These are phyloP conservation scores for Norana najaformis DNA, from an alignment of 2,888 invertebrate species.

Conservation along the genomic window DNA sequence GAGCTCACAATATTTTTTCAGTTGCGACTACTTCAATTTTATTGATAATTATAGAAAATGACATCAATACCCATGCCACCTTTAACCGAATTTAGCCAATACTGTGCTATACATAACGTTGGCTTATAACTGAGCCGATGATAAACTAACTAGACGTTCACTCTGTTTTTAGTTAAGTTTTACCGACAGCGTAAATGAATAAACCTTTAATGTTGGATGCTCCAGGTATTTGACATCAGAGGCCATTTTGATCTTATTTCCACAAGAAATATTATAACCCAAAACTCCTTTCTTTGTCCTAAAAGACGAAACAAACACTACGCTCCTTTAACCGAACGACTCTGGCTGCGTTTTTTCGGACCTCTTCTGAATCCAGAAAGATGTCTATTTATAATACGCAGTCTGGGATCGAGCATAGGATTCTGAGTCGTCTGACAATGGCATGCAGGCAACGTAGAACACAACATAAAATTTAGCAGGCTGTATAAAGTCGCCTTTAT, in stretches of 20 bases:
- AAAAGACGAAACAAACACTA: slow-evolving; percentile 6
- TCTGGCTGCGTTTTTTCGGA: background rate
- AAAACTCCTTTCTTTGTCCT: background rate
- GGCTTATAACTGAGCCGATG: background rate
- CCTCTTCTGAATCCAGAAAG: background rate
- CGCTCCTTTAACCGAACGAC: background rate
- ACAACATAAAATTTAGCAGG: too few relatives aligned
- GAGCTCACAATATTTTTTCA: too few relatives aligned
- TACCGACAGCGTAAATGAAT: background rate
- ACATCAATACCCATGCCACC: background rate
- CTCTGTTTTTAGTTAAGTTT: background rate
- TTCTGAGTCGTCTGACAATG: too few relatives aligned
- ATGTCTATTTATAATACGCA: background rate
- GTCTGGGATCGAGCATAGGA: too few relatives aligned
- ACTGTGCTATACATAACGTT: background rate
- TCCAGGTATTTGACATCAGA: slow-evolving; percentile 46
- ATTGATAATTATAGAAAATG: background rate
- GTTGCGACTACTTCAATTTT: background rate
- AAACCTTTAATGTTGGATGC: slow-evolving; percentile 47
- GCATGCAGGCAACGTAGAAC: too few relatives aligned
- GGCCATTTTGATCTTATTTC: background rate
- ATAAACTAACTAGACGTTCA: background rate
- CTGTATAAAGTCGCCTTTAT: too few relatives aligned
- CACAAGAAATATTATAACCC: background rate
- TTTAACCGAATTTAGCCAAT: background rate